Conservation (phyloP, 2,888 invertebrate genomes). For the Lepidocyrtoides sp. region DNA sequence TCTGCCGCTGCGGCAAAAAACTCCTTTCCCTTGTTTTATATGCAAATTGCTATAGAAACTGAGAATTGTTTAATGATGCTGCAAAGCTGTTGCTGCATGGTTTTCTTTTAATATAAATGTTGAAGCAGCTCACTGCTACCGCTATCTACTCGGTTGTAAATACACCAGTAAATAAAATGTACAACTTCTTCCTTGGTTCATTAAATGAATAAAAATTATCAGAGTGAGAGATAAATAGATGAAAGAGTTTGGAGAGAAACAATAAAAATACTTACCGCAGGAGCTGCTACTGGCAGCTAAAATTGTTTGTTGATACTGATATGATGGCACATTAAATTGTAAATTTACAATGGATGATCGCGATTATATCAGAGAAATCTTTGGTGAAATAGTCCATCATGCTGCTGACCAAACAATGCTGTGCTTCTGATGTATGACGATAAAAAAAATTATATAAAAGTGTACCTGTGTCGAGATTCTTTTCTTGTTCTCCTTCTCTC, state of each 20-base stretch:
- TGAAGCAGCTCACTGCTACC: neutral
- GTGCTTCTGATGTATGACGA: slow-evolving; percentile 36
- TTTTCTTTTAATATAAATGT: neutral
- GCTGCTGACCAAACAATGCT: slow-evolving; percentile 40
- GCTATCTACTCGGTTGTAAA: too few relatives aligned
- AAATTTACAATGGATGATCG: slow-evolving; percentile 40
- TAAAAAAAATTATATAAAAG: slow-evolving; percentile 51
- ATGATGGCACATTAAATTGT: neutral
- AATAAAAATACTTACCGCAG: slow-evolving; percentile 71
- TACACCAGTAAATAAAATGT: neutral
- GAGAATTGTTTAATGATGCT: slow-evolving; percentile 81
- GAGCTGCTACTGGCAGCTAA: slow-evolving; percentile 75
- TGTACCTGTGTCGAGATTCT: slow-evolving; percentile 29
- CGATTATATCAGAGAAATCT: slow-evolving; percentile 19
- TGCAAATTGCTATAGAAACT: slow-evolving; percentile 81
- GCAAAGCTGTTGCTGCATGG: slow-evolving; percentile 70
- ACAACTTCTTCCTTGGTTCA: slow-evolving; percentile 76
- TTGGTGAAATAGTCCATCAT: slow-evolving; percentile 58
- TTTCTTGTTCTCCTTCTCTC: too few relatives aligned
- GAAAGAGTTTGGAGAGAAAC: slow-evolving; percentile 50
- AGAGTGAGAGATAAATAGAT: slow-evolving; percentile 58
- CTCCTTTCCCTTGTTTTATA: slow-evolving; percentile 78
- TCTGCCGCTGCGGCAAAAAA: slow-evolving; percentile 76
- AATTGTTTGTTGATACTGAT: slow-evolving; percentile 55
- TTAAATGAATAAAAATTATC: slow-evolving; percentile 73